These are phyloP conservation scores for Proctacanthus coquilletti DNA, from an alignment of 1,140 invertebrate species.

Conservation along the genomic window DNA sequence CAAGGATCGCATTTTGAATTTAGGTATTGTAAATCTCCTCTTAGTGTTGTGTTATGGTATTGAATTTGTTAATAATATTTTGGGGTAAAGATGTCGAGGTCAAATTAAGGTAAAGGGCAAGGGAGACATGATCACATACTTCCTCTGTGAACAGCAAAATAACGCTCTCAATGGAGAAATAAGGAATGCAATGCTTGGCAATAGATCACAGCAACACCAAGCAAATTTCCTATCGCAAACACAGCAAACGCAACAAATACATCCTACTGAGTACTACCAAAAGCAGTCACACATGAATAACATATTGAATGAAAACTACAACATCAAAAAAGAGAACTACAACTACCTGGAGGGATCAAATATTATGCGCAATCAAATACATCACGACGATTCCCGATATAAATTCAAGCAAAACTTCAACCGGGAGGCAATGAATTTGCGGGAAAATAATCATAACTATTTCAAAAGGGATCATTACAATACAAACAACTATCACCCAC, in stretches of 20 bases:
- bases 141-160: slow-evolving; percentile 46
- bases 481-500: slow-evolving; percentile 8
- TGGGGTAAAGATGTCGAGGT: slow-evolving; percentile 66
- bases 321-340: slow-evolving; percentile 22
- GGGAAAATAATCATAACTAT: slow-evolving; percentile 3
- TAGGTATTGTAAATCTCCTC: slow-evolving; percentile 11
- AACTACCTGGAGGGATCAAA: slow-evolving; percentile 1
- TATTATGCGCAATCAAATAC: slow-evolving; percentile 2
- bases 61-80: too few relatives aligned
- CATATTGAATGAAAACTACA: slow-evolving; percentile 21
- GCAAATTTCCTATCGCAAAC: slow-evolving; percentile 2
- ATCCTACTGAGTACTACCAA: slow-evolving; percentile 22
- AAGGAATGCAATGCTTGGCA: slow-evolving; percentile 22
- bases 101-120: slow-evolving; percentile 87
- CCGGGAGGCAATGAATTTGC: slow-evolving; percentile 1
- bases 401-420: slow-evolving; percentile 4
- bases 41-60: too few relatives aligned
- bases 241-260: slow-evolving; percentile 8
- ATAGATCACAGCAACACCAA: slow-evolving; percentile 7
- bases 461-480: slow-evolving; percentile 4
- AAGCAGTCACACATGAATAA: slow-evolving; percentile 23
- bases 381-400: slow-evolving; percentile 3
- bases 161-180: slow-evolving; percentile 25
- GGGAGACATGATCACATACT: slow-evolving; percentile 87
- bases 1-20: slow-evolving; percentile 30